A percentile compares a stretch with the other conserved stretches of the same genome.
phyloP scores from a whole-genome alignment of 1,140 invertebrate species.

The Drosophila repleta region DNA sequence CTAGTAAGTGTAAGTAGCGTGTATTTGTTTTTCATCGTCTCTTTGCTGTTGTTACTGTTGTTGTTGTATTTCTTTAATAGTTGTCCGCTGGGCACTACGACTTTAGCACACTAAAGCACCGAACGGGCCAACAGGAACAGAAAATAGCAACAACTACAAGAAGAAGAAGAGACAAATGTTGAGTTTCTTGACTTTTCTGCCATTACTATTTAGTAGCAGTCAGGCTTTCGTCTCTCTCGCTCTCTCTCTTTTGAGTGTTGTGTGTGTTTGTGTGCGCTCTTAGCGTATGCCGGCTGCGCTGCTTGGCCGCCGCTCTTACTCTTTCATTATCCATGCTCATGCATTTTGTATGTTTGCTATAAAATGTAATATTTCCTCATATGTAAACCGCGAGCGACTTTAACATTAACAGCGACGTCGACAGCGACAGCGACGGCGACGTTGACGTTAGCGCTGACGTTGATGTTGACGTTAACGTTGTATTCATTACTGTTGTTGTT shows the following conservation, averaged over 20 bases:
- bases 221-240: constrained; percentile 44
- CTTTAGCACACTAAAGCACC: constrained; percentile 49
- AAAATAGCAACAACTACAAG: constrained; percentile 35
- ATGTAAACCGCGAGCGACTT: constrained; percentile 29
- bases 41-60: constrained; percentile 37
- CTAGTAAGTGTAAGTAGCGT: constrained; percentile 80
- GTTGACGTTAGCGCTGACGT: too few species aligned
- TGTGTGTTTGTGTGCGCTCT: constrained; percentile 1
- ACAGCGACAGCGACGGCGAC: background rate
- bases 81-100: constrained; percentile 51
- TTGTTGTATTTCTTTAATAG: constrained; percentile 67
- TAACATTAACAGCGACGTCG: constrained; percentile 8
- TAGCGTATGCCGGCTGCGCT: constrained; percentile 25
- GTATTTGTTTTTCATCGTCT: constrained; percentile 76
- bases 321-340: constrained; percentile 40
- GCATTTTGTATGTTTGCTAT: constrained; percentile 59
- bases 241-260: background rate
- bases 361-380: constrained; percentile 67
- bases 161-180: constrained; percentile 43
- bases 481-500: constrained; percentile 32
- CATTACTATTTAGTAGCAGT: constrained; percentile 46
- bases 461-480: constrained; percentile 14
- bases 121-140: constrained; percentile 36
- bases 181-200: constrained; percentile 81
- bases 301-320: constrained; percentile 23